Conservation (phyloP, 2,797 vertebrate genomes). For the Pangasius larnaudii region DNA sequence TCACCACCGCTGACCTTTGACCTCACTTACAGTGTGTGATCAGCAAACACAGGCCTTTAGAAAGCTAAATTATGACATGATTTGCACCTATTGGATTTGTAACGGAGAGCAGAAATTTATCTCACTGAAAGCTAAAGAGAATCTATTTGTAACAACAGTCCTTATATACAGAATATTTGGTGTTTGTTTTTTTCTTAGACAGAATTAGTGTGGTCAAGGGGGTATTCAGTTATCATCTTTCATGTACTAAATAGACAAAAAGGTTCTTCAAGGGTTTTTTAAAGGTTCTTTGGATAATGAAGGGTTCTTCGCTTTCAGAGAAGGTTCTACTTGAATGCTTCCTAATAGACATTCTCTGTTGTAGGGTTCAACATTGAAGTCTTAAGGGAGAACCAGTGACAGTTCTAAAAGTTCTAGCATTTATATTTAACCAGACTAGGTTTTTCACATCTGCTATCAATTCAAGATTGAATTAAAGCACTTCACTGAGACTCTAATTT, state of each 20-base stretch:
- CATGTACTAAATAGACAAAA: not conserved
- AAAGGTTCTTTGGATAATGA: not conserved
- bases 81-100: slow-evolving; percentile 22
- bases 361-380: not conserved
- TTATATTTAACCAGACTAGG: not conserved
- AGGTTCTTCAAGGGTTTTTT: not conserved
- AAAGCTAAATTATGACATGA: slow-evolving; percentile 46
- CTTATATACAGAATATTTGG: slow-evolving; percentile 15
- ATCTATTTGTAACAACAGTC: slow-evolving; percentile 33
- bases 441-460: not conserved
- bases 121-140: slow-evolving; percentile 48
- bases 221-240: not conserved
- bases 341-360: not conserved
- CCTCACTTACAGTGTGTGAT: slow-evolving; percentile 56
- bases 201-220: not conserved
- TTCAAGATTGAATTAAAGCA: not conserved
- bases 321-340: not conserved
- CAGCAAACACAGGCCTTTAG: slow-evolving; percentile 44
- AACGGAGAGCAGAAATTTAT: slow-evolving; percentile 38
- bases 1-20: slow-evolving; percentile 53
- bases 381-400: not conserved
- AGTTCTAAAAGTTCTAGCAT: not conserved
- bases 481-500: not conserved
- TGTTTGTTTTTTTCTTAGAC: not conserved
- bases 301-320: not conserved